These are phyloP conservation scores for Drosophila nebulosa DNA, from an alignment of 1,140 invertebrate genomes.

Conservation along the genomic window DNA sequence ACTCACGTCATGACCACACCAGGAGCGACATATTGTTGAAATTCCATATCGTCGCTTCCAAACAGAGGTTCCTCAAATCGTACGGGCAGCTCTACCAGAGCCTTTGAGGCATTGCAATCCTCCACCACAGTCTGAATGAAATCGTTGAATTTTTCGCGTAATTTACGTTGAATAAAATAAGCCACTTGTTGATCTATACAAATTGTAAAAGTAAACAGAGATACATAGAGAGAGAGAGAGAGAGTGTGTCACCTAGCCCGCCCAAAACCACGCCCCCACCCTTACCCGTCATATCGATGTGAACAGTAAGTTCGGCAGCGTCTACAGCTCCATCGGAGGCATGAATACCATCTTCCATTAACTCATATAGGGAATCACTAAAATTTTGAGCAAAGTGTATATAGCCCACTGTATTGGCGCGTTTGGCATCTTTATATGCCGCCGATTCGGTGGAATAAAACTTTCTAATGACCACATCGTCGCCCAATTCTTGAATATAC, in stretches of 20 bases:
- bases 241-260: not conserved
- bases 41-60: conserved; percentile 85
- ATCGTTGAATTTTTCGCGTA: conserved; percentile 85
- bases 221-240: no score
- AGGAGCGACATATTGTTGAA: conserved; percentile 89
- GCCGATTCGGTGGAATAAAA: conserved; percentile 68
- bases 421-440: conserved; percentile 84
- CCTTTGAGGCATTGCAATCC: conserved; percentile 84
- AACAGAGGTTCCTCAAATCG: conserved; percentile 88
- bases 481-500: conserved; percentile 82
- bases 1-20: conserved; percentile 88
- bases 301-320: conserved; percentile 84
- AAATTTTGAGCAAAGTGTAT: conserved; percentile 89
- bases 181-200: conserved; percentile 86
- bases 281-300: conserved; percentile 79
- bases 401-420: conserved; percentile 86
- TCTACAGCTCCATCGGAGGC: conserved; percentile 82
- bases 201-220: not conserved
- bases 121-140: conserved; percentile 83
- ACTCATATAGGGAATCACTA: conserved; percentile 84
- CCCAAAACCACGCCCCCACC: not conserved
- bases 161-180: conserved; percentile 84
- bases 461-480: conserved; percentile 78
- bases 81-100: conserved; percentile 84
- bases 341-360: conserved; percentile 83